Conservation (phyloP, 2,888 invertebrate species). For the Euplagia quadripunctaria region DNA sequence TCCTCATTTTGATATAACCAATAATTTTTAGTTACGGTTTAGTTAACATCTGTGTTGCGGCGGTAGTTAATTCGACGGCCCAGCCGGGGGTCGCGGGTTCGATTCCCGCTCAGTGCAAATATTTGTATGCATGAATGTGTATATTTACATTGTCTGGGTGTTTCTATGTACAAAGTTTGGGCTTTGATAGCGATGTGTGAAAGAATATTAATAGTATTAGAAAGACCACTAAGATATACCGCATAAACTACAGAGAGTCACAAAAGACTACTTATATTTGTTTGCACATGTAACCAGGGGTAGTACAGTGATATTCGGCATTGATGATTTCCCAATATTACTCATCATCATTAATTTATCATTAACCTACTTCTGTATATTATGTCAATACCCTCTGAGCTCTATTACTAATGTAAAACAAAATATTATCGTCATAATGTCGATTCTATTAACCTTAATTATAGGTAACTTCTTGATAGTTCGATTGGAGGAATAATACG, state of each 20-base stretch:
- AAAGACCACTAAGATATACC: too few species aligned
- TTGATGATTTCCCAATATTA: conserved; percentile 20
- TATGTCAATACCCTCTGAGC: conserved; percentile 48
- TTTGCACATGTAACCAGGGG: not conserved
- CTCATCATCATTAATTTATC: conserved; percentile 49
- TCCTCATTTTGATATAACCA: conserved; percentile 54
- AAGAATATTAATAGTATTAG: too few species aligned
- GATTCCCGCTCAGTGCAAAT: too few species aligned
- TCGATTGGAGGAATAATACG: not conserved
- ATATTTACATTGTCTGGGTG: too few species aligned
- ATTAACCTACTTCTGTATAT: conserved; percentile 63
- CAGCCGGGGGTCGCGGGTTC: too few species aligned
- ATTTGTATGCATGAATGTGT: too few species aligned
- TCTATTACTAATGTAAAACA: conserved; percentile 45
- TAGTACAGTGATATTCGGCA: not conserved
- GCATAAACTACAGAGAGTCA: conserved; percentile 4
- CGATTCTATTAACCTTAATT: conserved; percentile 67
- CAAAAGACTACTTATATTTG: conserved; percentile 3
- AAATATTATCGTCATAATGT: conserved; percentile 33
- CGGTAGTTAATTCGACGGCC: too few species aligned
- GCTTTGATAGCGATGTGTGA: too few species aligned
- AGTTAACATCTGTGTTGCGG: too few species aligned
- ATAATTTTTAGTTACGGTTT: conserved; percentile 38
- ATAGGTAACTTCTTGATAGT: not conserved
- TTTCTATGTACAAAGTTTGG: too few species aligned